These are phyloP conservation scores for Chiloscyllium plagiosum DNA, from an alignment of 2,113 vertebrate species.

Conservation along the genomic window DNA sequence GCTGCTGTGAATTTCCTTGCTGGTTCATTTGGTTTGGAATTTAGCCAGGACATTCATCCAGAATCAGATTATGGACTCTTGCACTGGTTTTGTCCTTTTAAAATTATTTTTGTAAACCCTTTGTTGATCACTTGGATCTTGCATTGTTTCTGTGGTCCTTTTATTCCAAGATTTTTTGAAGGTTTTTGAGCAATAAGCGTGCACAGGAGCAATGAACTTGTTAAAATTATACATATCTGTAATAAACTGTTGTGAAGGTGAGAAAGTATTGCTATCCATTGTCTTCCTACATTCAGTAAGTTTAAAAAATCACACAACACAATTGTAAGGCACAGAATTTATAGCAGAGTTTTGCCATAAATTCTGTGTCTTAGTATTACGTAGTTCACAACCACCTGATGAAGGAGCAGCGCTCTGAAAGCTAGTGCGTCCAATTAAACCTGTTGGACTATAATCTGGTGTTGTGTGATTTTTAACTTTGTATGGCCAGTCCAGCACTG, in stretches of 20 bases:
- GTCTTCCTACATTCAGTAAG: not conserved
- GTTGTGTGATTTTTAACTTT: too few relatives aligned
- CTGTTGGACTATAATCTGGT: too few relatives aligned
- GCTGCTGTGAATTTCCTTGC: slow-evolving; percentile 17
- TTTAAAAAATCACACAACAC: too few relatives aligned
- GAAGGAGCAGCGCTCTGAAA: too few relatives aligned
- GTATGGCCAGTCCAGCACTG: too few relatives aligned
- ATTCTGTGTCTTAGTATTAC: too few relatives aligned
- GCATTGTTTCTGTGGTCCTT: not conserved
- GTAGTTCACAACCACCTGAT: too few relatives aligned
- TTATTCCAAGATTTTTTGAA: not conserved
- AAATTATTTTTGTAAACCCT: not conserved
- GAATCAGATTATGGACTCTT: slow-evolving; percentile 2
- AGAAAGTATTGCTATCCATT: not conserved
- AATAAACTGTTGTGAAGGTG: not conserved
- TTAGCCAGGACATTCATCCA: slow-evolving; percentile 13
- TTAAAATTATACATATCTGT: not conserved
- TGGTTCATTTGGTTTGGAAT: slow-evolving; percentile 22
- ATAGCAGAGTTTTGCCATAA: too few relatives aligned
- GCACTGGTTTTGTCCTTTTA: not conserved
- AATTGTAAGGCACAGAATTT: too few relatives aligned
- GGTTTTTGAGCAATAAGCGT: not conserved
- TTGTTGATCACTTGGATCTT: not conserved
- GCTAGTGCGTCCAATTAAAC: too few relatives aligned
- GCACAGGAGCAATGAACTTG: not conserved